These are phyloP conservation scores for Eidolon dupreanum DNA, from an alignment of 2,797 vertebrate species.

Conservation along the genomic window DNA sequence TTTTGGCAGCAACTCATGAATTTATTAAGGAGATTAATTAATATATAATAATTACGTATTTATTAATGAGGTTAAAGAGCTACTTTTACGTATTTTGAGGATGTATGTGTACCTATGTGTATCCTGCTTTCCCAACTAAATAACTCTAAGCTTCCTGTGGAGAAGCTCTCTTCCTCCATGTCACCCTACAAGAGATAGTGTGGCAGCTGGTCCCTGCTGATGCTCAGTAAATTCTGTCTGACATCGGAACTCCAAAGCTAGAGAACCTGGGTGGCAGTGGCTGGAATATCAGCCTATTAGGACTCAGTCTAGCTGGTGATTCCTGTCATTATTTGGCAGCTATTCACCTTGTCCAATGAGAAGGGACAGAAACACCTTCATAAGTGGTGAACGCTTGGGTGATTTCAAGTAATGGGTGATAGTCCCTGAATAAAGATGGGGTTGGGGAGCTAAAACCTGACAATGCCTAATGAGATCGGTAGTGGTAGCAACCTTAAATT, in stretches of 20 bases:
- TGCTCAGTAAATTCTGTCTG: fast-evolving
- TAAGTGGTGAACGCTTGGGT: not conserved
- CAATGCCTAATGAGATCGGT: not conserved
- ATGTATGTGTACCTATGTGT: too few species aligned
- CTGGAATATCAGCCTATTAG: not conserved
- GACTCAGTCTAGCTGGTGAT: not conserved
- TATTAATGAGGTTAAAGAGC: not conserved
- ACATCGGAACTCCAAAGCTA: not conserved
- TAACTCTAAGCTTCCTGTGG: not conserved
- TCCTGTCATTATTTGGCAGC: not conserved
- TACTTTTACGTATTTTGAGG: not conserved
- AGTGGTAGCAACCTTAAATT: not conserved
- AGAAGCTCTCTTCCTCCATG: not conserved
- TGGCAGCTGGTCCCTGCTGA: not conserved
- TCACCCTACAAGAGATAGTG: not conserved
- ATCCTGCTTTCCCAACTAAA: not conserved
- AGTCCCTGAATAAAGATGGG: not conserved
- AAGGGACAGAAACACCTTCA: not conserved
- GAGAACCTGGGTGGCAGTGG: fast-evolving
- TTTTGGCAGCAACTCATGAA: not conserved
- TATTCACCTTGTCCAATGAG: not conserved
- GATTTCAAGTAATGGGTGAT: not conserved
- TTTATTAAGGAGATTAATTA: not conserved
- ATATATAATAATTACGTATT: not conserved
- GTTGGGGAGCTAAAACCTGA: not conserved